Conservation (phyloP, 2,797 vertebrate species). For the Champsocephalus esox region DNA sequence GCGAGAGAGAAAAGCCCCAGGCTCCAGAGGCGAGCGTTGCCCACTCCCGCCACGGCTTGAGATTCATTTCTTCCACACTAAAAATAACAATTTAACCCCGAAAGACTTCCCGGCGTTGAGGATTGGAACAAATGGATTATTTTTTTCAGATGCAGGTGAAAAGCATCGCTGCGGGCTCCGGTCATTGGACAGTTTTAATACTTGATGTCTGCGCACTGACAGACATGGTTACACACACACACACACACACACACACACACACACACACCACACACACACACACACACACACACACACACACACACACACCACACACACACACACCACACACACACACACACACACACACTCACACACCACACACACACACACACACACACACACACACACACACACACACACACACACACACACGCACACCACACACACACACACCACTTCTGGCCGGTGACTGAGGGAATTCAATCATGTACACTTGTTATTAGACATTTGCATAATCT, state of each 20-base stretch:
- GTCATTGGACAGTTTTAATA: constrained; percentile 64
- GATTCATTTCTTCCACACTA: constrained; percentile 60
- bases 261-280: constrained; percentile 3
- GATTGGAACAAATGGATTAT: constrained; percentile 63
- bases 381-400: background rate
- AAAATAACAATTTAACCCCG: constrained; percentile 66
- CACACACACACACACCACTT: constrained; percentile 19
- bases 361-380: background rate
- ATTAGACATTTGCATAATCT: constrained; percentile 80
- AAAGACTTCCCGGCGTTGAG: constrained; percentile 60
- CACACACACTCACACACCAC: background rate
- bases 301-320: background rate
- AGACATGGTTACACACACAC: constrained; percentile 47
- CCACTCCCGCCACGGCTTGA: constrained; percentile 38
- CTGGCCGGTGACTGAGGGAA: constrained; percentile 70
- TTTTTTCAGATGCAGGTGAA: constrained; percentile 48
- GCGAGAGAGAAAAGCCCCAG: constrained; percentile 59
- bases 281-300: constrained; percentile 10
- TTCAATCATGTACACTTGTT: constrained; percentile 80
- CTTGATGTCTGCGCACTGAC: constrained; percentile 56
- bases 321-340: background rate
- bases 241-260: constrained; percentile 9
- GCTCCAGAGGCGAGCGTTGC: constrained; percentile 39
- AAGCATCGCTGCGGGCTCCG: constrained; percentile 38
- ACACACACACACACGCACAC: constrained; percentile 6